A percentile compares a stretch with the other conserved stretches of the same genome.
Evolutionary conservation across 2,113 vertebrate genomes (phyloP).

Genomic region (Chitala chitala): DNA sequence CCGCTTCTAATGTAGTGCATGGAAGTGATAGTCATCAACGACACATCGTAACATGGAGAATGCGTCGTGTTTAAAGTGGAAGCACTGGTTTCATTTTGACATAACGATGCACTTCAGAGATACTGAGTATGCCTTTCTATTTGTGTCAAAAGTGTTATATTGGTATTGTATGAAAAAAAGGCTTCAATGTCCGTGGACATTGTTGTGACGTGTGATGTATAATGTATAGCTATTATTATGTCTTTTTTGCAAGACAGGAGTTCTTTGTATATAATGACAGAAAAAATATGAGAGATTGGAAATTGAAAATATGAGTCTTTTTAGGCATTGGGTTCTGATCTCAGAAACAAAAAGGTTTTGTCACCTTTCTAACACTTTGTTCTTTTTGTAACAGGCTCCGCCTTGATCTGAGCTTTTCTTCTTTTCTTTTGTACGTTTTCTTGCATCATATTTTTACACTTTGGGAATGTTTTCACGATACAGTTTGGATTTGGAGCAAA

Average conservation of each 20-base stretch:
- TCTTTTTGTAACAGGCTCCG: too few species aligned
- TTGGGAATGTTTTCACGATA: constrained; percentile 21
- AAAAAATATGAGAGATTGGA: constrained; percentile 39
- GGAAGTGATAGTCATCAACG: constrained; percentile 47
- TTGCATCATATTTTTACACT: constrained; percentile 16
- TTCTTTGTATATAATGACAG: constrained; percentile 60
- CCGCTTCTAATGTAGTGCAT: constrained; percentile 65
- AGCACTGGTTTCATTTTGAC: constrained; percentile 59
- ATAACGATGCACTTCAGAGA: constrained; percentile 61
- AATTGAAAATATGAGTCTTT: constrained; percentile 31
- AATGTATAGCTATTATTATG: constrained; percentile 68
- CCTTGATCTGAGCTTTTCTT: constrained; percentile 18
- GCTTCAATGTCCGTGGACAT: constrained; percentile 77
- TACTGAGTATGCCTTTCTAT: constrained; percentile 67
- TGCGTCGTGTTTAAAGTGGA: constrained; percentile 52
- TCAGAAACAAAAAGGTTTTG: constrained; percentile 21
- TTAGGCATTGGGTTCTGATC: constrained; percentile 22
- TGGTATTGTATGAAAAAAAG: constrained; percentile 66
- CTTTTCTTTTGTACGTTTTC: constrained; percentile 4
- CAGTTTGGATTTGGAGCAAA: constrained; percentile 12
- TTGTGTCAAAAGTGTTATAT: constrained; percentile 75
- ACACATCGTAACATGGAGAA: constrained; percentile 51
- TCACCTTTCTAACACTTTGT: neutral
- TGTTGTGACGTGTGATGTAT: constrained; percentile 72
- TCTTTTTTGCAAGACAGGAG: constrained; percentile 71